phyloP scores from a whole-genome alignment of 2,888 invertebrate species.

The Lutraria lutraria region DNA sequence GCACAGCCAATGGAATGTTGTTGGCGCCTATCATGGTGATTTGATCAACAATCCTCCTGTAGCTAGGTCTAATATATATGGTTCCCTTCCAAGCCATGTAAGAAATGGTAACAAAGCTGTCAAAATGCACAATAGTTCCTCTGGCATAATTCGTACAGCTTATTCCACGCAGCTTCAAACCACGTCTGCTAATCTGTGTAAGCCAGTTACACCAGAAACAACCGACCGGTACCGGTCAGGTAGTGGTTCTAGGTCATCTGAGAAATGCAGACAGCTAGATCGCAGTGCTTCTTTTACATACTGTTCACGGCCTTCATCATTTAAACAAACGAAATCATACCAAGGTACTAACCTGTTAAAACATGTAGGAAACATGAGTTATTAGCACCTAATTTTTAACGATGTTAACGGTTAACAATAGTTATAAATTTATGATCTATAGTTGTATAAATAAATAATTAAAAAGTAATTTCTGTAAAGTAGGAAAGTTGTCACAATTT shows the following conservation, averaged over 20 bases:
- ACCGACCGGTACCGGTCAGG: conserved; percentile 32
- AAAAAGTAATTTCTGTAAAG: background rate
- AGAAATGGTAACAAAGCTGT: conserved; percentile 43
- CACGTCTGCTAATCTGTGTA: conserved; percentile 42
- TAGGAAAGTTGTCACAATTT: background rate
- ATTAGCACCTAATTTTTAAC: background rate
- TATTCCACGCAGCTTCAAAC: conserved; percentile 43
- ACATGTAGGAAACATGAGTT: background rate
- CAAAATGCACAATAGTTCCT: conserved; percentile 43
- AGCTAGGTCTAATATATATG: conserved; percentile 40
- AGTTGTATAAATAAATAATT: background rate
- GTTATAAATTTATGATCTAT: background rate
- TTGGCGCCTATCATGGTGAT: conserved; percentile 37
- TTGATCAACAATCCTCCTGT: conserved; percentile 29
- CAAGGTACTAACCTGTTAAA: conserved; percentile 52
- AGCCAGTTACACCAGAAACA: conserved; percentile 35
- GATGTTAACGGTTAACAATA: background rate
- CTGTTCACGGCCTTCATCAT: conserved; percentile 30
- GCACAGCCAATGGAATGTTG: conserved; percentile 9
- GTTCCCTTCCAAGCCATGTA: conserved; percentile 49
- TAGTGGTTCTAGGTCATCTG: conserved; percentile 39
- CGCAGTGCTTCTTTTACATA: conserved; percentile 70
- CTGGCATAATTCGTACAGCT: conserved; percentile 55
- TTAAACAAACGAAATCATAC: conserved; percentile 22
- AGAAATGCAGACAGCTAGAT: conserved; percentile 55